These are phyloP conservation scores for Alligator mississippiensis DNA, from an alignment of 2,113 vertebrate genomes.

Conservation along the genomic window DNA sequence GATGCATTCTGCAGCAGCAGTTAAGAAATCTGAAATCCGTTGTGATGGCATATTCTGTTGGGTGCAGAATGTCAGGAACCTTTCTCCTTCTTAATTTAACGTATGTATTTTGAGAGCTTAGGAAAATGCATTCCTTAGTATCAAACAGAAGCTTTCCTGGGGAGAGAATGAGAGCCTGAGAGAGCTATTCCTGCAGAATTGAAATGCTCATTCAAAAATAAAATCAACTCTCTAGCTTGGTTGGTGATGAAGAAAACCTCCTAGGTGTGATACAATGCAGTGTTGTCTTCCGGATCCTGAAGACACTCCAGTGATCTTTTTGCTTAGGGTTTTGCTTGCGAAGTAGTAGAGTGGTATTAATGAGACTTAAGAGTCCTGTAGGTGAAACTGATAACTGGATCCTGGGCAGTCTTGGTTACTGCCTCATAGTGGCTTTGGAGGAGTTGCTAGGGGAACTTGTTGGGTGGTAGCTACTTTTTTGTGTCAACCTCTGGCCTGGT, in stretches of 20 bases:
- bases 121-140: background rate
- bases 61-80: background rate
- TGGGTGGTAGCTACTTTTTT: background rate
- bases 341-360: constrained; percentile 23
- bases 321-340: constrained; percentile 31
- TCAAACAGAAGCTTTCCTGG: constrained; percentile 3
- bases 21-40: background rate
- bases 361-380: constrained; percentile 30
- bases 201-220: background rate
- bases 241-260: background rate
- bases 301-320: background rate
- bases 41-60: background rate
- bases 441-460: background rate
- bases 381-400: background rate
- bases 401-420: background rate
- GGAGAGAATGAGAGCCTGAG: background rate
- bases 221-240: background rate
- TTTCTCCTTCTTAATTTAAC: background rate
- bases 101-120: background rate
- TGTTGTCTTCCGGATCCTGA: background rate
- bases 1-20: background rate
- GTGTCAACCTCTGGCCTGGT: background rate
- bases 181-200: background rate
- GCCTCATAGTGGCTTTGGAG: background rate
- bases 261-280: background rate